Evolutionary conservation across 2,888 invertebrate species (phyloP), one percentile per base, ranked within the genome.

Genomic region (Helobdella robusta): DNA sequence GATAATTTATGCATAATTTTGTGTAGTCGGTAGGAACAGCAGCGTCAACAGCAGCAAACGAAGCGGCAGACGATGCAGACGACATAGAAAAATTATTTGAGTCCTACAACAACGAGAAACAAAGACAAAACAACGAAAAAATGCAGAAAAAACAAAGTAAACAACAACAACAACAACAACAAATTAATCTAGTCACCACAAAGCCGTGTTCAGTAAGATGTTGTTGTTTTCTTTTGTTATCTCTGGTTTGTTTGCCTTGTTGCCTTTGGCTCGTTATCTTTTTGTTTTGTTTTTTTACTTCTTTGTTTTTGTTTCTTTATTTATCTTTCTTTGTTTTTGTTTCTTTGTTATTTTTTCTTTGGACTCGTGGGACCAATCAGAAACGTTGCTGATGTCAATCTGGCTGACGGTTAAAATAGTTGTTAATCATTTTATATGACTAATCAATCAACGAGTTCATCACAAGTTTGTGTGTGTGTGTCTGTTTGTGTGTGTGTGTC

Each of bases 81-180:
- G 62, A 62, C 50, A 62, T 62, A 32, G 62, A 62, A 48, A 62
- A 62, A 50, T 35, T 62, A 25, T 62, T 62, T 46, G 62, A 62
- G 30, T 46, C 48, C 8, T 62, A 28, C 50, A 62, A 56, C 56
- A 56, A 56, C 56, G 56, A 56, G 18, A 56, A 56, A 28, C 28
- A 56, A 56, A 20, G 20, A 20, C 56, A 56, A 28, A 56, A 56
- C 30, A 28, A 4, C 56, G n/a, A 30, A 28, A n/a, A n/a, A 56
- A 56, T 32, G 8, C 20, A 11, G 44, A 28, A 28, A 44, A 40
- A 23, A 2, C 60, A 6, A 60, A 60, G 35, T n/a, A n/a, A n/a
- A n/a, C n/a, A n/a, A n/a, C n/a, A 56, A 56, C 48, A 23, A 20
- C 56, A 56, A 28, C 56, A 56, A 56, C 30, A 28, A 4, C 56